phyloP scores from a whole-genome alignment of 2,113 vertebrate genomes.

The Thomomys bottae region DNA sequence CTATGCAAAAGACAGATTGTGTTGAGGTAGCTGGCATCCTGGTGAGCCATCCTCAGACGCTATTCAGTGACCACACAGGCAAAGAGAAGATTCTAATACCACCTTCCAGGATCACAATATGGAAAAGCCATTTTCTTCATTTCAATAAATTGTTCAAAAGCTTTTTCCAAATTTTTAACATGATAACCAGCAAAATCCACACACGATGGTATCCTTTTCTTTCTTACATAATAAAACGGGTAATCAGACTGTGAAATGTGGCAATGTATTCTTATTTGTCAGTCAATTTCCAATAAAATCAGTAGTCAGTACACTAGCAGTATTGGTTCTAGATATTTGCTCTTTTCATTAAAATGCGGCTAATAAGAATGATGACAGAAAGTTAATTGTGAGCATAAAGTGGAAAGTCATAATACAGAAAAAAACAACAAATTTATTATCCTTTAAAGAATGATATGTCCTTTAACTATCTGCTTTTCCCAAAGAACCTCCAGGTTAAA shows the following conservation, averaged over 20 bases:
- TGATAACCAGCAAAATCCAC: background rate
- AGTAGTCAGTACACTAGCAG: background rate
- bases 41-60: background rate
- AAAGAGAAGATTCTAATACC: background rate
- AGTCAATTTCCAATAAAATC: background rate
- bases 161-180: background rate
- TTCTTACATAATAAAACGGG: background rate
- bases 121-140: background rate
- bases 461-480: conserved; percentile 36
- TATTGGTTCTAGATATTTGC: background rate
- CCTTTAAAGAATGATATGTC: conserved; percentile 22
- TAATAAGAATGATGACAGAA: background rate
- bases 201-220: background rate
- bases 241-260: background rate
- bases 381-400: background rate
- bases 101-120: background rate
- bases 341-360: conserved; percentile 8
- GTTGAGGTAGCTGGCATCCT: too few relatives aligned
- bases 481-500: conserved; percentile 40
- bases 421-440: background rate
- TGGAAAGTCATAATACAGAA: background rate
- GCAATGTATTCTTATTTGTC: background rate
- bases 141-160: background rate
- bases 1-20: background rate
- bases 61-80: too few relatives aligned